Evolutionary conservation across 2,113 vertebrate genomes (phyloP), one percentile per base, ranked within the genome.

Genomic region (Lampris incognitus): DNA sequence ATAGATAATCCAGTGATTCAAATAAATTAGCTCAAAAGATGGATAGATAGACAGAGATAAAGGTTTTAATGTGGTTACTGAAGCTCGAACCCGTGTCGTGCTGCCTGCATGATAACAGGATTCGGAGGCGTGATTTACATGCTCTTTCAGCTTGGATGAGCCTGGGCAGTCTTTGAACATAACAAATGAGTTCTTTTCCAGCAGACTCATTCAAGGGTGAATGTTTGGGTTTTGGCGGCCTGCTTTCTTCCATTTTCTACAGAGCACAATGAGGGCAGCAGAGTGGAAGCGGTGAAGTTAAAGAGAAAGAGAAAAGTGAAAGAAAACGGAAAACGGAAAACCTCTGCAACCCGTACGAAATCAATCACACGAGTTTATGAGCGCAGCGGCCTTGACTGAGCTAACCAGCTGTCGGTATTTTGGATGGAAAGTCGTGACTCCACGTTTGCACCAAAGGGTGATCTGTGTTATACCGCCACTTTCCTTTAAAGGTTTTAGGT

Each of bases 171-270:
- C 36, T 77, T 81, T 69, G 11, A 50, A 5, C 39, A 3, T 66
- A 63, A 36, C 41, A 24, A 86, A 76, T 76, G 0, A 67, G 63
- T 60, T 57, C 2, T 59, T 41, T 76, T 72, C 10, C n/a, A 50
- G 48, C 52, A 55, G 64, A 54, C 44, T 51, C 42, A 78, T 76
- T 69, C 49, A 66, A 70, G 82, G 78, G 64, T 67, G 50, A 57
- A n/a, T 72, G 66, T 78, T 76, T 73, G 65, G 80, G 66, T 48
- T 6, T 49, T 2, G 0, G 44, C 69, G 6, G 57, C 69, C 66
- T 59, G 48, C 10, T 5, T 62, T 42, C 37, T 68, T 64, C 44
- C 2, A 73, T 68, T 85, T 80, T 77, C 59, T 74, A 41, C 36
- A 2, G 39, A 36, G 10, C 46, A 11, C 8, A 55, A 24, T 67